Evolutionary conservation across 2,888 invertebrate genomes (phyloP).

Genomic region (Notodonta dromedarius): DNA sequence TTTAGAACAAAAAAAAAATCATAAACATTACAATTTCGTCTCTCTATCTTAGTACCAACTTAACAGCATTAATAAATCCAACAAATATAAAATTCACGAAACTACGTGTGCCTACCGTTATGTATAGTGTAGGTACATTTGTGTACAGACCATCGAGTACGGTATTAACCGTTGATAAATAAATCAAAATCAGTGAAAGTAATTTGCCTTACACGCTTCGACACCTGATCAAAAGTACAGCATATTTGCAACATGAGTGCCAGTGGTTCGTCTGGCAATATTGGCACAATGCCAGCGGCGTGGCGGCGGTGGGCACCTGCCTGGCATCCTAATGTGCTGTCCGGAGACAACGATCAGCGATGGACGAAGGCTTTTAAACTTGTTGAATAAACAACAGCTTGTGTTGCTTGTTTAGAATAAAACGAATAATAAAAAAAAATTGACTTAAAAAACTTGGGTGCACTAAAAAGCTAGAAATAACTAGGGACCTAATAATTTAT

Average conservation of each 20-base stretch:
- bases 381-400: not conserved
- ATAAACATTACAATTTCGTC: too few relatives aligned
- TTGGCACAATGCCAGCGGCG: not conserved
- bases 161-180: too few relatives aligned
- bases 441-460: not conserved
- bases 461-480: too few relatives aligned
- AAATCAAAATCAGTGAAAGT: constrained; percentile 1
- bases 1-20: too few relatives aligned
- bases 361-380: not conserved
- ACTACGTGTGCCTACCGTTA: too few relatives aligned
- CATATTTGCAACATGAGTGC: not conserved
- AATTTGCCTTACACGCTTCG: not conserved
- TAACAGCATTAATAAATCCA: too few relatives aligned
- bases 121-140: too few relatives aligned
- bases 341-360: not conserved
- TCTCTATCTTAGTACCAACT: too few relatives aligned
- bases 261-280: not conserved
- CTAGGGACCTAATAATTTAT: too few relatives aligned
- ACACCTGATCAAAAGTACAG: not conserved
- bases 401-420: not conserved
- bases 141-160: too few relatives aligned
- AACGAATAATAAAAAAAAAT: not conserved
- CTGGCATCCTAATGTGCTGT: not conserved
- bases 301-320: not conserved
- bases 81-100: too few relatives aligned